Percentiles rank a stretch among this genome's conserved stretches.
Conservation (phyloP, 2,113 vertebrate genomes). For the Maccullochella peelii region DNA sequence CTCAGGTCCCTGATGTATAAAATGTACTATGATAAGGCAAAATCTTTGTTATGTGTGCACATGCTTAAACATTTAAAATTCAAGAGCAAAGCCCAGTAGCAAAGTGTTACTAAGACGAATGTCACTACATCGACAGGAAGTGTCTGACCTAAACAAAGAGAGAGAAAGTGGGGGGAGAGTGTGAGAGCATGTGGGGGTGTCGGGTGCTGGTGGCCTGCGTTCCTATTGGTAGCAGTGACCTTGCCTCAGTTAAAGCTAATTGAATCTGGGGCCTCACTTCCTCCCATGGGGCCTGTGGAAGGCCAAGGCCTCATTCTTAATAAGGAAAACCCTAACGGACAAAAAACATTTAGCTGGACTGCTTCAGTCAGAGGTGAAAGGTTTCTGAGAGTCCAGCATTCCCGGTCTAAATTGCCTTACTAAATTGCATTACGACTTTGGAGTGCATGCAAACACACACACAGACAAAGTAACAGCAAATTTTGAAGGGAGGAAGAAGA, state of each 20-base stretch:
- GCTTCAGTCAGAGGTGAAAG: constrained; percentile 40
- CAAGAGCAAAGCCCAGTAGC: background rate
- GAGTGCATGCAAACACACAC: background rate
- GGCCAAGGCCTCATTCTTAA: constrained; percentile 51
- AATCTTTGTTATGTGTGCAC: background rate
- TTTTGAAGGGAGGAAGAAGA: background rate
- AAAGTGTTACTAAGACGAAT: constrained; percentile 18
- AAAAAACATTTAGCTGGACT: constrained; percentile 35
- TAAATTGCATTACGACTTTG: background rate
- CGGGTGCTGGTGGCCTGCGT: constrained; percentile 45
- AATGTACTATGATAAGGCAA: background rate
- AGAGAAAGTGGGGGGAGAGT: background rate
- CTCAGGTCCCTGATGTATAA: background rate
- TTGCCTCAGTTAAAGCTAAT: constrained; percentile 66
- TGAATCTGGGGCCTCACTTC: constrained; percentile 70
- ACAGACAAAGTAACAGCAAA: background rate
- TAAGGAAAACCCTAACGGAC: constrained; percentile 52
- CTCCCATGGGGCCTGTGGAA: constrained; percentile 57
- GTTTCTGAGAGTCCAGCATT: constrained; percentile 40
- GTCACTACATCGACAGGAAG: constrained; percentile 40
- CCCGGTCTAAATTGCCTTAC: background rate
- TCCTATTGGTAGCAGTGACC: constrained; percentile 62
- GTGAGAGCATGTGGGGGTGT: constrained; percentile 32
- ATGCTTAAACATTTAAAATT: constrained; percentile 22
- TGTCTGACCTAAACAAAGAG: constrained; percentile 45